phyloP scores from a whole-genome alignment of 2,113 vertebrate genomes.

The Pungitius pungitius region DNA sequence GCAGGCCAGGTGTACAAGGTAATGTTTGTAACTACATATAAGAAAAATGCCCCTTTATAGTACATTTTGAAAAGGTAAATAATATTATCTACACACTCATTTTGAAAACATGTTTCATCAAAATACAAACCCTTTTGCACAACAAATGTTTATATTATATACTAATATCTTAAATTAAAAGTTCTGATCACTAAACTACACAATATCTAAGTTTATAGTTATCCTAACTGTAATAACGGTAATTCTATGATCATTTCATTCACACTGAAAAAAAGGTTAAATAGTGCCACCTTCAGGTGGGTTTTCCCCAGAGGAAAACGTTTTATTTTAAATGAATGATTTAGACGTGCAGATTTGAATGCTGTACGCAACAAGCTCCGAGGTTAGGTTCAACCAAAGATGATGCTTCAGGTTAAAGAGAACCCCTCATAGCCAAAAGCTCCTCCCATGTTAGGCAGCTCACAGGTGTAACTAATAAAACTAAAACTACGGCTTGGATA shows the following conservation, averaged over 20 bases:
- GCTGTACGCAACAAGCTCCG: too few species aligned
- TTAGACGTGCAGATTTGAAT: too few species aligned
- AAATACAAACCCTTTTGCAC: background rate
- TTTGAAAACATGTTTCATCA: background rate
- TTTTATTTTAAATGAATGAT: background rate
- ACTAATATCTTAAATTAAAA: background rate
- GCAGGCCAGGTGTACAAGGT: background rate
- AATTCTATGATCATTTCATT: background rate
- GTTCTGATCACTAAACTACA: background rate
- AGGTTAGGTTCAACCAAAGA: too few species aligned
- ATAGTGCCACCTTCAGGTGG: slow-evolving; percentile 41
- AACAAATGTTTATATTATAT: background rate
- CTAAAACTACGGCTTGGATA: background rate
- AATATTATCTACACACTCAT: background rate
- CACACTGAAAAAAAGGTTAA: slow-evolving; percentile 4
- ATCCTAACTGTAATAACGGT: background rate
- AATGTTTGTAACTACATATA: background rate
- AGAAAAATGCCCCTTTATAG: background rate
- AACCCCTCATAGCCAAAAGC: too few species aligned
- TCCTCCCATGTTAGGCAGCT: too few species aligned
- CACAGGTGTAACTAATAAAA: too few species aligned
- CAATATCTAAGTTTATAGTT: background rate
- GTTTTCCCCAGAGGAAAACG: background rate
- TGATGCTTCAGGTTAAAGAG: too few species aligned
- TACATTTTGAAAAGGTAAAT: background rate